Percentiles rank a stretch among this genome's conserved stretches.
These are phyloP conservation scores for Lagorchestes hirsutus DNA, from an alignment of 2,797 vertebrate genomes.

Conservation along the genomic window DNA sequence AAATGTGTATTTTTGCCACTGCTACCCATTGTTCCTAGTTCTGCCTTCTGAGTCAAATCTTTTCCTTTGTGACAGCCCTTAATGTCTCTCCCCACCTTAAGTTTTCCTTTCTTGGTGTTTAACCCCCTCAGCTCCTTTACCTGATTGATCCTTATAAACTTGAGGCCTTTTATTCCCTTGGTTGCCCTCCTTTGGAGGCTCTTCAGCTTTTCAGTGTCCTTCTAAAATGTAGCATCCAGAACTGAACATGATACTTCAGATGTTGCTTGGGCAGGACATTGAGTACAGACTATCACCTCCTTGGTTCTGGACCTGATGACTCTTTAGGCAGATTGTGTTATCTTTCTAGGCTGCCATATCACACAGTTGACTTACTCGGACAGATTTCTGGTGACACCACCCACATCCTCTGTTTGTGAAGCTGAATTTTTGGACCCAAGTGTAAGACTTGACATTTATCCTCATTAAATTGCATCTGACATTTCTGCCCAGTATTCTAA, in stretches of 20 bases:
- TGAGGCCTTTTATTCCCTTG: neutral
- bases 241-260: neutral
- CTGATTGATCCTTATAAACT: neutral
- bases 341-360: neutral
- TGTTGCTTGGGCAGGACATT: neutral
- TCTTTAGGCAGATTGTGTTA: neutral
- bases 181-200: neutral
- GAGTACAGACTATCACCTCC: neutral
- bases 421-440: neutral
- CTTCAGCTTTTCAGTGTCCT: neutral
- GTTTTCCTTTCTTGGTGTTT: neutral
- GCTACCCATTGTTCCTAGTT: neutral
- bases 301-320: neutral
- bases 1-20: neutral
- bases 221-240: neutral
- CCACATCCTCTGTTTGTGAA: neutral
- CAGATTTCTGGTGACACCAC: neutral
- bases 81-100: neutral
- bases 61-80: neutral
- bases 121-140: neutral
- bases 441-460: neutral
- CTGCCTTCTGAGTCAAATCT: neutral
- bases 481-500: neutral
- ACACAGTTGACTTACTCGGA: neutral
- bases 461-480: neutral